Percentiles rank a stretch among this genome's conserved stretches.
phyloP scores from a whole-genome alignment of 1,140 invertebrate genomes.

The Potamilus streckersoni region DNA sequence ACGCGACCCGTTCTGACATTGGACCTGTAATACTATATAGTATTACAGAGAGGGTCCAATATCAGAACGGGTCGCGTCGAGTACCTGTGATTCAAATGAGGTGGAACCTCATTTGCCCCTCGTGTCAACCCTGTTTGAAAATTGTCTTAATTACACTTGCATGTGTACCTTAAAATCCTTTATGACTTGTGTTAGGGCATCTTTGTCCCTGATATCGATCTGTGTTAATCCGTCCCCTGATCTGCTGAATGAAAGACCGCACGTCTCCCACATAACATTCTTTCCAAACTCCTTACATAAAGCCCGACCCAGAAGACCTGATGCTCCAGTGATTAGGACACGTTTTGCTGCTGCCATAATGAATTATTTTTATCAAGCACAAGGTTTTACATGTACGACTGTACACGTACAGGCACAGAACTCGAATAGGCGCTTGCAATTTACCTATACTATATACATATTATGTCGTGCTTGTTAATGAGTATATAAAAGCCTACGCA shows the following conservation, averaged over 20 bases:
- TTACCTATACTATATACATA: too few relatives aligned
- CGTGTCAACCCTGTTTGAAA: not conserved
- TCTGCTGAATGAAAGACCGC: constrained; percentile 68
- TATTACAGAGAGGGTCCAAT: too few relatives aligned
- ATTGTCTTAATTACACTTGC: not conserved
- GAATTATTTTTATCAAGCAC: too few relatives aligned
- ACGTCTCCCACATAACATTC: constrained; percentile 58
- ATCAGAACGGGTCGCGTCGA: too few relatives aligned
- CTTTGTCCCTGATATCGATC: constrained; percentile 65
- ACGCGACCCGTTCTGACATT: too few relatives aligned
- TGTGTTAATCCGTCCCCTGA: constrained; percentile 51
- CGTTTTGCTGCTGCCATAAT: constrained; percentile 21
- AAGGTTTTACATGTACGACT: too few relatives aligned
- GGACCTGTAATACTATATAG: too few relatives aligned
- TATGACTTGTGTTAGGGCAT: constrained; percentile 59
- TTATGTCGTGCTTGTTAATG: too few relatives aligned
- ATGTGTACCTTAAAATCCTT: constrained; percentile 47
- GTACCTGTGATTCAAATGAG: too few relatives aligned
- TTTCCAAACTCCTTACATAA: constrained; percentile 61
- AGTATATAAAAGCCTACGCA: too few relatives aligned
- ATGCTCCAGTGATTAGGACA: constrained; percentile 70
- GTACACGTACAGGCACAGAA: too few relatives aligned
- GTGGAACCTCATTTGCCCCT: not conserved
- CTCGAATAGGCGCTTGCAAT: too few relatives aligned
- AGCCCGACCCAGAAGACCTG: constrained; percentile 70